Base-by-base conservation (phyloP, 1,140 invertebrate species). In the Eriocheir sinensis region DNA sequence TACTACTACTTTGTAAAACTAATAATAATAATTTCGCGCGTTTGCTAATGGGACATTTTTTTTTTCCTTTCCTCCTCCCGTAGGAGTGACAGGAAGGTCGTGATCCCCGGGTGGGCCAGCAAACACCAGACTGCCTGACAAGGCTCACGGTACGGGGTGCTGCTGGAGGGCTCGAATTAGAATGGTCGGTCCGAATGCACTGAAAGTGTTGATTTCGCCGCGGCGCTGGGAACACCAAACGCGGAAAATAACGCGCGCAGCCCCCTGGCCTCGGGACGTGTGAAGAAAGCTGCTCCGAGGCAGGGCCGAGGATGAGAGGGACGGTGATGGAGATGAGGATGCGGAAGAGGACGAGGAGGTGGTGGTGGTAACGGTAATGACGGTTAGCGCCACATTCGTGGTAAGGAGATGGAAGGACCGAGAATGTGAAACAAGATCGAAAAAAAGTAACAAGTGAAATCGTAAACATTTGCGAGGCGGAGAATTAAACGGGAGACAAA, bases 361-460 rank as follows among this genome's bases (percentile, higher is more conserved):
- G 40, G 21, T 40, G 72, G 80, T 72, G 32, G 36, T 88, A 41
- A 83, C 30, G 53, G 72, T 72, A 4, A 86, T 93, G 72, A 48
- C 15, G 44, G 15, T 48, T 4, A 48, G n/a, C n/a, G n/a, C n/a
- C n/a, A n/a, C n/a, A n/a, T n/a, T n/a, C n/a, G n/a, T n/a, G n/a
- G n/a, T n/a, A n/a, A 48, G 4, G 44, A 48, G 44, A 48, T 48
- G 44, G 15, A 15, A 48, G 4, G 44, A 48, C 4, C 44, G 44
- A 48, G 4, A 48, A 48, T 8, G 4, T 48, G 44, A 89, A 12
- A 12, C 8, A n/a, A 89, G 4, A 12, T 8, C 8, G 27, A 89
- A n/a, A 89, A 4, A 89, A 48, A 6, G 15, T 48, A 6, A 15
- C 15, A 48, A 15, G 15, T 48, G 44, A 48, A 48, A 48, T 6